Evolutionary conservation across 92 coral and sea anemone species (phyloP), one percentile per base, ranked within the genome.

Genomic region (Isaurus tuberculatus): DNA sequence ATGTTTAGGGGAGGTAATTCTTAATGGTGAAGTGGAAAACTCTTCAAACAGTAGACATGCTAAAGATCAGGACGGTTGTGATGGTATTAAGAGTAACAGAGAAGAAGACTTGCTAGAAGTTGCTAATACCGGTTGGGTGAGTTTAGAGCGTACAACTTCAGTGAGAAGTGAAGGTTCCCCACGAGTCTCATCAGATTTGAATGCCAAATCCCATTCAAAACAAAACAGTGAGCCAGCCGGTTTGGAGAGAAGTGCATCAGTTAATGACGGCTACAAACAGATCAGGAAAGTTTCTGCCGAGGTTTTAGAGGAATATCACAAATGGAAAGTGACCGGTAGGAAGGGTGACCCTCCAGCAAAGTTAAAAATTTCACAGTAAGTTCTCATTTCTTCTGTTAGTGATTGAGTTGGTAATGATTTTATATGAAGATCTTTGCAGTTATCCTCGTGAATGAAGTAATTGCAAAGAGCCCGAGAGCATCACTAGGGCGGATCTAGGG

Each of bases 321-420:
- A 89, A 48, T 93, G 98, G 98, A 91, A 90, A 42, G 82, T 93
- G 85, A 70, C 91, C 37, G 98, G 98, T 1, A 84, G 92, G 7
- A 89, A 88, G 80, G 98, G 98, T 0, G 91, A 91, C 46, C 98
- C 98, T 30, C 98, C 98, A 14, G 88, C 98, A 65, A 89, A 91
- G 63, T 75, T 93, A 29, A 93, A 93, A 82, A 89, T 93, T 60
- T 93, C 98, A n/a, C 98, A 91, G 98, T 93, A 73, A 87, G 98
- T 88, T 81, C 15, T 48, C 79, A 8, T 74, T 30, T 53, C 8
- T 16, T 44, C 6, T 44, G 2, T 44, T 44, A 2, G 1, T 5
- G 11, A 2, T 17, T 9, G 15, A 17, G 10, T 44, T 9, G 51
- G 15, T 8, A 44, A 44, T 13, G 10, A 8, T 9, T 9, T 2